phyloP scores from a whole-genome alignment of 2,797 vertebrate genomes.

The Nannoperca australis region DNA sequence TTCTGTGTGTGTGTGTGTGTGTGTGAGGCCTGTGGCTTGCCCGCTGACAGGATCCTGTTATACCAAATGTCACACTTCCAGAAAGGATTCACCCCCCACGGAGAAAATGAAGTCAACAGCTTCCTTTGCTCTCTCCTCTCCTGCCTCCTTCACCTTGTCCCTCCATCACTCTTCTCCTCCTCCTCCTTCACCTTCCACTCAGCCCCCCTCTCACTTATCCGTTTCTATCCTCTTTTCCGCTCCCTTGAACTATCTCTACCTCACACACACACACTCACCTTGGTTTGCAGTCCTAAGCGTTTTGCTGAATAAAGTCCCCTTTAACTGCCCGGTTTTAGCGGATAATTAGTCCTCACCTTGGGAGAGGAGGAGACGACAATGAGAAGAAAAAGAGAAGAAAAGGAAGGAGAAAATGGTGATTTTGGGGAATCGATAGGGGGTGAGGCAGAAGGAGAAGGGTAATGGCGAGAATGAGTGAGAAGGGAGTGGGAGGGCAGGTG shows the following conservation, averaged over 20 bases:
- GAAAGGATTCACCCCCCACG: constrained; percentile 76
- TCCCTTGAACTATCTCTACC: constrained; percentile 72
- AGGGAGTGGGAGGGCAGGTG: not conserved
- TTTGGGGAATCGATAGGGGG: constrained; percentile 45
- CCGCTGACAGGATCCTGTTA: constrained; percentile 78
- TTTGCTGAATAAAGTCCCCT: constrained; percentile 76
- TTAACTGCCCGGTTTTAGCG: constrained; percentile 67
- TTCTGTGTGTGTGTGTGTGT: constrained; percentile 11
- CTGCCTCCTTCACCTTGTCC: constrained; percentile 59
- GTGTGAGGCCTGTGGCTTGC: constrained; percentile 48
- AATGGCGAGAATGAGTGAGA: constrained; percentile 23
- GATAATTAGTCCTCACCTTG: constrained; percentile 80
- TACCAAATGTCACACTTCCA: constrained; percentile 83
- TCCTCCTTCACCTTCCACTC: constrained; percentile 31
- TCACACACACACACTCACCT: constrained; percentile 56
- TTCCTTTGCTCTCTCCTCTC: constrained; percentile 47
- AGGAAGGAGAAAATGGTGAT: constrained; percentile 25
- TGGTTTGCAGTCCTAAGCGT: constrained; percentile 75
- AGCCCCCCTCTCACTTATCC: constrained; percentile 62
- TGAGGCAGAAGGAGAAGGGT: constrained; percentile 6
- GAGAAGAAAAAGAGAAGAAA: constrained; percentile 11
- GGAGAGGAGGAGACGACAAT: constrained; percentile 53
- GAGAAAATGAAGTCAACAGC: constrained; percentile 78
- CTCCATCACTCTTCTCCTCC: constrained; percentile 57
- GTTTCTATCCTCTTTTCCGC: constrained; percentile 77